Conservation (phyloP, 2,888 invertebrate species). For the Aplocera efformata region DNA sequence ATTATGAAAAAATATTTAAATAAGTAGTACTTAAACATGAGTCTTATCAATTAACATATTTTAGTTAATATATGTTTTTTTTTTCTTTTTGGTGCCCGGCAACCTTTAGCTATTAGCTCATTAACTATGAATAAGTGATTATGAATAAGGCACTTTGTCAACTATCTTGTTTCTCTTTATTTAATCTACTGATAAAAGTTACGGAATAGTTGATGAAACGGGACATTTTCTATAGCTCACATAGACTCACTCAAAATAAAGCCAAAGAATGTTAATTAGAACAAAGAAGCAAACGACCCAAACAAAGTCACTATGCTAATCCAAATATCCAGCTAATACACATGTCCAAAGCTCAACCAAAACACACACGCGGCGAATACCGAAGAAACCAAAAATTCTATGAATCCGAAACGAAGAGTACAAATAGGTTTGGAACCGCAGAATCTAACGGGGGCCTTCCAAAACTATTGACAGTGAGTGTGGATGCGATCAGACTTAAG, state of each 20-base stretch:
- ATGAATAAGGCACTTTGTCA: no score
- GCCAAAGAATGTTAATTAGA: conserved; percentile 12
- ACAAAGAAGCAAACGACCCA: conserved; percentile 15
- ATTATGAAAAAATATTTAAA: no score
- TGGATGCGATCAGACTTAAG: conserved; percentile 80
- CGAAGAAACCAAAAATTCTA: conserved; percentile 72
- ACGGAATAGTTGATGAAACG: no score
- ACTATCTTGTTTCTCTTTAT: no score
- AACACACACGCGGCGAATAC: conserved; percentile 47
- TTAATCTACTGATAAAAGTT: no score
- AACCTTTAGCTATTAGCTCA: no score
- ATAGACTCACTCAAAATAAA: conserved; percentile 4
- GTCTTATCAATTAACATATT: no score
- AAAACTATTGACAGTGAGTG: conserved; percentile 80
- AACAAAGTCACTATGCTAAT: conserved; percentile 25
- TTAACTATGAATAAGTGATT: no score
- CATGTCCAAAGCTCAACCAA: conserved; percentile 58
- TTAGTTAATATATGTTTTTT: no score
- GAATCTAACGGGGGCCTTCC: conserved; percentile 74
- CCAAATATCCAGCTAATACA: conserved; percentile 46
- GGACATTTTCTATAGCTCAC: background rate
- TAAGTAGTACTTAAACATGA: no score
- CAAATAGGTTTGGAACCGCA: conserved; percentile 65
- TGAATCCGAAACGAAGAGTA: conserved; percentile 66
- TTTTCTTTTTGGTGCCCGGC: no score